Base-by-base conservation (phyloP, 2,113 vertebrate species). In the Cyrtonyx montezumae region DNA sequence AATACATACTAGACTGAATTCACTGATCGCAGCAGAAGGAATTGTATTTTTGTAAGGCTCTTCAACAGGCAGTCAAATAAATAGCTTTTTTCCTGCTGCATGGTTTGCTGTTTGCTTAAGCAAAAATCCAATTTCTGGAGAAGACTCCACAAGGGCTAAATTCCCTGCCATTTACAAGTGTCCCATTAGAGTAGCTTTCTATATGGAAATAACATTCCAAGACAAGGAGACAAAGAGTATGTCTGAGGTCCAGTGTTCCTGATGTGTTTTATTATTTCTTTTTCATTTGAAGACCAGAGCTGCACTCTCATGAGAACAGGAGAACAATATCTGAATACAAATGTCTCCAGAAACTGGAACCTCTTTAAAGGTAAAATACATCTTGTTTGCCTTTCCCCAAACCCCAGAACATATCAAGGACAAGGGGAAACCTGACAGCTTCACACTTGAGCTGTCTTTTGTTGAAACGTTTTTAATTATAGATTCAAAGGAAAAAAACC, bases 51-150 rank as follows among this genome's bases (percentile, higher is more conserved):
- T 96, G 77, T 85, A 95, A 96, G 94, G 51, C 55, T 96, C 92
- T 97, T 97, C 96, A 97, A 89, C 87, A 88, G 92, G 75, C 96
- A 95, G 96, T 58, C 94, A 96, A 96, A 97, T 97, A 98, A 98
- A 98, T 96, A 97, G 97, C 92, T 97, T 98, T 97, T 95, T 40
- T 94, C 95, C 92, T 19, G 83, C 95, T 97, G 95, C 95, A 97
- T 91, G 91, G 94, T 97, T 97, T 97, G 96, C 96, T 98, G 97
- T 98, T 97, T 97, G 97, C 95, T 97, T 96, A 96, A 97, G 94
- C 96, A 97, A 96, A 97, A 98, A 98, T 98, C 98, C 96, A 98
- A 98, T 99, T 98, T 98, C 97, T 97, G 91, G 94, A 96, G 93
- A 97, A 96, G 97, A 96, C 96, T 94, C 93, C 96, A 95, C 94